Conservation (phyloP, 2,888 invertebrate species). For the Gibbula magus region DNA sequence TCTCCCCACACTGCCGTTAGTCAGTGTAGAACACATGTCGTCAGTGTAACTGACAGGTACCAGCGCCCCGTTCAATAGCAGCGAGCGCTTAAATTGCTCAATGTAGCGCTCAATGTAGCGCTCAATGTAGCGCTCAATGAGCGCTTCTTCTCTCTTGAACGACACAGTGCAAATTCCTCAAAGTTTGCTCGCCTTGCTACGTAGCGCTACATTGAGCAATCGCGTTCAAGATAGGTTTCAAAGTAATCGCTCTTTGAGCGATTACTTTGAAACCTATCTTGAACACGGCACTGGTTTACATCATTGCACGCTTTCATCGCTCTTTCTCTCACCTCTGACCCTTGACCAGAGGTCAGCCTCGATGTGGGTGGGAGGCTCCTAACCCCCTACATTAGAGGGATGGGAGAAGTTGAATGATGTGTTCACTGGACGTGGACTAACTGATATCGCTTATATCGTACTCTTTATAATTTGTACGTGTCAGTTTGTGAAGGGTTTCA, state of each 20-base stretch:
- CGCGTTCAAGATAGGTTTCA: too few relatives aligned
- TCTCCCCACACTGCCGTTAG: neutral
- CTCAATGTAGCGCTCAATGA: too few relatives aligned
- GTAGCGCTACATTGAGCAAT: too few relatives aligned
- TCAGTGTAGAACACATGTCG: neutral
- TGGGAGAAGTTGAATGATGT: neutral
- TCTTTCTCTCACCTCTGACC: neutral
- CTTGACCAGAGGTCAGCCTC: constrained; percentile 3
- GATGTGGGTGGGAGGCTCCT: neutral
- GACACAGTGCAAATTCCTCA: too few relatives aligned
- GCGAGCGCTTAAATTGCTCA: too few relatives aligned
- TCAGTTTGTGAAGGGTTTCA: neutral
- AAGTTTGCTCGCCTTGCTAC: too few relatives aligned
- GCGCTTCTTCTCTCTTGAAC: too few relatives aligned
- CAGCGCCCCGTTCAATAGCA: too few relatives aligned
- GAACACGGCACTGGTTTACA: neutral
- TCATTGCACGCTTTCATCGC: neutral
- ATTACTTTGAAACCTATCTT: too few relatives aligned
- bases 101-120: too few relatives aligned
- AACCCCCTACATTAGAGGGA: neutral
- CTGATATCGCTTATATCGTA: neutral
- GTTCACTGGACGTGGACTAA: neutral
- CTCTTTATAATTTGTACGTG: constrained; percentile 5
- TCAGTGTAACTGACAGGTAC: neutral
- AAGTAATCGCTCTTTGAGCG: too few relatives aligned